These are phyloP conservation scores for Hylia prasina DNA, from an alignment of 2,113 vertebrate genomes.

Conservation along the genomic window DNA sequence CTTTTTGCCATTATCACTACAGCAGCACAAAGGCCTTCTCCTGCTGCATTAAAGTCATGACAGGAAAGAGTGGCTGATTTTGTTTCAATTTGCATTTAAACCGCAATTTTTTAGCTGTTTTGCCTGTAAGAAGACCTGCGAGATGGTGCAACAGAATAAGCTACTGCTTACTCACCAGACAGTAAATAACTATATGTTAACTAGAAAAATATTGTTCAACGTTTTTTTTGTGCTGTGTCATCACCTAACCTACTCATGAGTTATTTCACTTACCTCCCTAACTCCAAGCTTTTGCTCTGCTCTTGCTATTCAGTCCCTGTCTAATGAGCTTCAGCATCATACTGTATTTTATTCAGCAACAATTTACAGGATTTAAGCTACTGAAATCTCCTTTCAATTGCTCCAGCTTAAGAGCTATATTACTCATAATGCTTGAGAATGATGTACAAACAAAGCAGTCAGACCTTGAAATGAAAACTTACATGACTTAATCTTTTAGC, in stretches of 20 bases:
- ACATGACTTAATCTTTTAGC: not conserved
- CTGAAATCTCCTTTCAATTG: constrained; percentile 7
- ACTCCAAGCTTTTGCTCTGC: not conserved
- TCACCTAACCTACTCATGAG: not conserved
- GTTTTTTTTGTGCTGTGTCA: not conserved
- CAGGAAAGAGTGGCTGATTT: not conserved
- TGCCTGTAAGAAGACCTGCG: not conserved
- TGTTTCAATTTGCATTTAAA: not conserved
- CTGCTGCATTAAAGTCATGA: no score
- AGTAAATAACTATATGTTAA: not conserved
- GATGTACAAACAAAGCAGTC: not conserved
- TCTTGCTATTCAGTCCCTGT: not conserved
- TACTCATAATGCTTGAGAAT: not conserved
- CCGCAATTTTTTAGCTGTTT: not conserved
- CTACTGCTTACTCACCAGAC: not conserved
- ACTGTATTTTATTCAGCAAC: not conserved
- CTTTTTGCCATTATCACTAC: not conserved
- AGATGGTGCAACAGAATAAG: not conserved
- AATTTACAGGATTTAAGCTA: not conserved
- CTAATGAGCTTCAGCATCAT: not conserved
- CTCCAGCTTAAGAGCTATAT: not conserved
- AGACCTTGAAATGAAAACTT: constrained; percentile 23
- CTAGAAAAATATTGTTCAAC: not conserved
- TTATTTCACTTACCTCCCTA: not conserved
- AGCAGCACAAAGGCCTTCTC: not conserved